These are phyloP conservation scores for Phrynosoma platyrhinos DNA, from an alignment of 2,113 vertebrate species.

Conservation along the genomic window DNA sequence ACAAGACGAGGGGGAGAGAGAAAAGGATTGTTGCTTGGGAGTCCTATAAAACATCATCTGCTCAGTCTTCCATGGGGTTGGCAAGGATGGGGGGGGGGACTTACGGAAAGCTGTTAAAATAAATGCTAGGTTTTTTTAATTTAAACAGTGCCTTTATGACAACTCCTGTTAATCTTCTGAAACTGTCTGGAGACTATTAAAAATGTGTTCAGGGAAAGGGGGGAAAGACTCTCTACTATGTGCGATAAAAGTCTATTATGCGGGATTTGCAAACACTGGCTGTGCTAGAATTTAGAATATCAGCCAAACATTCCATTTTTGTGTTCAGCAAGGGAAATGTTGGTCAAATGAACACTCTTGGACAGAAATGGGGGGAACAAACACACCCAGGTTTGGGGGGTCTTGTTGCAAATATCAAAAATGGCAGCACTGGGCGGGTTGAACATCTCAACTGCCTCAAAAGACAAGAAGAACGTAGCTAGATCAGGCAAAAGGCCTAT, in stretches of 20 bases:
- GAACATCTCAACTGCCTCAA: too few relatives aligned
- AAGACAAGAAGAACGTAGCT: not conserved
- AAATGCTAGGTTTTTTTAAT: slow-evolving; percentile 45
- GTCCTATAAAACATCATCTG: slow-evolving; percentile 27
- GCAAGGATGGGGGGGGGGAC: not conserved
- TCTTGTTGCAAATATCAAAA: not conserved
- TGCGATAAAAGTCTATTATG: slow-evolving; percentile 34
- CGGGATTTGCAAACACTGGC: slow-evolving; percentile 1
- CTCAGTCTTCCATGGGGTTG: not conserved
- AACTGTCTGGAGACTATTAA: slow-evolving; percentile 44
- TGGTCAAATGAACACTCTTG: not conserved
- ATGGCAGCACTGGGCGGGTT: accelerated
- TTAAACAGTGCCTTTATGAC: slow-evolving; percentile 54
- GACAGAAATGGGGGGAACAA: not conserved
- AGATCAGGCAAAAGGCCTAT: too few relatives aligned
- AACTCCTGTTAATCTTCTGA: slow-evolving; percentile 46
- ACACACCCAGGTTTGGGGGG: not conserved
- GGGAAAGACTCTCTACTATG: slow-evolving; percentile 12
- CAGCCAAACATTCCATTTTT: slow-evolving; percentile 18
- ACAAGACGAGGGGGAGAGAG: not conserved
- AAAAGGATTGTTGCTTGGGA: slow-evolving; percentile 48
- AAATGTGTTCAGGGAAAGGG: not conserved
- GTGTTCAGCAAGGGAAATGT: slow-evolving; percentile 18
- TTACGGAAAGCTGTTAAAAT: not conserved
- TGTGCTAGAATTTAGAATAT: slow-evolving; percentile 17